A percentile compares a stretch with the other conserved stretches of the same genome.
phyloP scores from a whole-genome alignment of 1,140 invertebrate species.

The Pogonomyrmex barbatus region DNA sequence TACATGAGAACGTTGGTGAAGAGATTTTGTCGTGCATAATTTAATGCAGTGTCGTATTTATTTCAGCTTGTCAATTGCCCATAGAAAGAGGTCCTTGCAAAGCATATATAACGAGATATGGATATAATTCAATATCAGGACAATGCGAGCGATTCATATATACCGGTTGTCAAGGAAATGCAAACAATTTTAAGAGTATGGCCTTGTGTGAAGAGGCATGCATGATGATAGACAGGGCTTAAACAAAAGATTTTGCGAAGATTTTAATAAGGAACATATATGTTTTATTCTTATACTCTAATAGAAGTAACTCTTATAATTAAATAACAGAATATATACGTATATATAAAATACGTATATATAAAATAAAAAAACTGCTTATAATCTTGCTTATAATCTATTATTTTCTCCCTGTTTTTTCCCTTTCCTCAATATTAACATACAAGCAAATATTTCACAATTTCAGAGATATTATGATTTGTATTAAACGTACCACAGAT shows the following conservation, averaged over 20 bases:
- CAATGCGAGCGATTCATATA: conserved; percentile 60
- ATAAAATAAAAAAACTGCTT: not conserved
- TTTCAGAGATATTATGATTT: not conserved
- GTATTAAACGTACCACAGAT: not conserved
- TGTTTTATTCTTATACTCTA: not conserved
- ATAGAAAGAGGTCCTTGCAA: conserved; percentile 20
- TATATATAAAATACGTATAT: not conserved
- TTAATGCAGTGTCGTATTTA: not conserved
- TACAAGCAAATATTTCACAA: not conserved
- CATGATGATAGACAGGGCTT: not conserved
- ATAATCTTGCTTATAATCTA: not conserved
- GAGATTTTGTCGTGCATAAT: not conserved
- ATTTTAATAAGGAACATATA: not conserved
- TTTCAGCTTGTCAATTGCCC: conserved; percentile 35
- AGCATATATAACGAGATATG: conserved; percentile 8
- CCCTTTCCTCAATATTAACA: not conserved
- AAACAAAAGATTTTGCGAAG: not conserved
- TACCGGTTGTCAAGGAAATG: conserved; percentile 55
- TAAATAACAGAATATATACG: not conserved
- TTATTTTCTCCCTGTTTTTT: not conserved
- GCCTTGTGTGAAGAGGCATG: not conserved
- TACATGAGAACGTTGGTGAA: not conserved
- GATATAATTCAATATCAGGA: not conserved
- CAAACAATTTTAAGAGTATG: conserved; percentile 59
- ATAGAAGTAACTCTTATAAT: conserved; percentile 2